Evolutionary conservation across 2,113 vertebrate species (phyloP).

Genomic region (Microtus oregoni): DNA sequence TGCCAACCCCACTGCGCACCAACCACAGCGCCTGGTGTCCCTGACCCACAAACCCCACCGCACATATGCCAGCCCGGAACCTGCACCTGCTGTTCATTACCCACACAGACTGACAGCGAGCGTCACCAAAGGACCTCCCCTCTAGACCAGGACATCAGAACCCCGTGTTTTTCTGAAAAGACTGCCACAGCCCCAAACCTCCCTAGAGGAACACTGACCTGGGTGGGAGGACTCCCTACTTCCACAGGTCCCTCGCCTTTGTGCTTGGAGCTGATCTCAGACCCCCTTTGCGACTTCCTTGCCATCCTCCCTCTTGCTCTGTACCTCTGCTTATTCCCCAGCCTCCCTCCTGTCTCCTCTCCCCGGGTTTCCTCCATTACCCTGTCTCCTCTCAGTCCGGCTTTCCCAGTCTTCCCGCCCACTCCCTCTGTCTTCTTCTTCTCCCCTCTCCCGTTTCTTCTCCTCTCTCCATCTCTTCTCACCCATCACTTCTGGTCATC

Average conservation of each 20-base stretch:
- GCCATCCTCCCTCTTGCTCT: no score
- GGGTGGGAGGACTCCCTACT: neutral
- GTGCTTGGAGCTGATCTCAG: neutral
- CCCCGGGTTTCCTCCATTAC: no score
- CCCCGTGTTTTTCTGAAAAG: neutral
- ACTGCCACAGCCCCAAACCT: accelerated
- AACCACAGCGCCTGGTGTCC: neutral
- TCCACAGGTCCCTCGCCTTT: neutral
- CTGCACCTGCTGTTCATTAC: neutral
- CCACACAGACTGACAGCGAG: neutral
- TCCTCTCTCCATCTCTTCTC: neutral
- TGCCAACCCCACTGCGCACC: neutral
- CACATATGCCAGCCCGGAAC: neutral
- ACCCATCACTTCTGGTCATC: neutral
- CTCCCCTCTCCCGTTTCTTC: neutral
- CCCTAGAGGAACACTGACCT: neutral
- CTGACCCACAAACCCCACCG: neutral
- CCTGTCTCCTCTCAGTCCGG: neutral
- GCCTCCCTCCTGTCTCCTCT: no score
- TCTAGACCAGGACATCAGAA: neutral
- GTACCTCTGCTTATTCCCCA: neutral
- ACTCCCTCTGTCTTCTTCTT: neutral
- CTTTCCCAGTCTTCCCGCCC: no score
- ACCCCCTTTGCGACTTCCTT: neutral
- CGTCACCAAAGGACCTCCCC: neutral